phyloP scores from a whole-genome alignment of 2,888 invertebrate species.

The Erebia ligea region DNA sequence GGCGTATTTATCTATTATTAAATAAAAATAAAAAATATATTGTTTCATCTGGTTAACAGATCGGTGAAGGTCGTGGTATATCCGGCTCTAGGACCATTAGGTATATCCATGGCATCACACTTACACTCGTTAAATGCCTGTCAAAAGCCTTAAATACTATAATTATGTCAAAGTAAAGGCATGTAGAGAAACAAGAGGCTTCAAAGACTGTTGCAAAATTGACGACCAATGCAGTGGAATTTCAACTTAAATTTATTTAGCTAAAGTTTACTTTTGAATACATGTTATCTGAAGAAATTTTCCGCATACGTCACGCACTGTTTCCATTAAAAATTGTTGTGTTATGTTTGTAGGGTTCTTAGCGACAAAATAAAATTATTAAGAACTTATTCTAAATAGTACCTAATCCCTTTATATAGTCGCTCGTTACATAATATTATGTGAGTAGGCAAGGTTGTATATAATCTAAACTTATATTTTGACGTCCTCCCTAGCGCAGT shows the following conservation, averaged over 20 bases:
- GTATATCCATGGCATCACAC: slow-evolving; percentile 17
- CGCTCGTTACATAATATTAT: too few relatives aligned
- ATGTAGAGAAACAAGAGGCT: slow-evolving; percentile 46
- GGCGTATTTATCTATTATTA: too few relatives aligned
- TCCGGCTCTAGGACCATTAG: too few relatives aligned
- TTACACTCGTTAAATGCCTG: slow-evolving; percentile 9
- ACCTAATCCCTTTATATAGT: neutral
- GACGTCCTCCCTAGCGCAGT: too few relatives aligned
- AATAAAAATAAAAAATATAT: too few relatives aligned
- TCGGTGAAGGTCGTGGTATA: too few relatives aligned
- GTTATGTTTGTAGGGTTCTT: slow-evolving; percentile 44
- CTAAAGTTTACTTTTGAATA: slow-evolving; percentile 43
- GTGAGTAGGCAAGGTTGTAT: too few relatives aligned
- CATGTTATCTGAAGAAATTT: slow-evolving; percentile 42
- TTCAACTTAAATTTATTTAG: slow-evolving; percentile 36
- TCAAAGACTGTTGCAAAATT: slow-evolving; percentile 40
- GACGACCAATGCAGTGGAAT: slow-evolving; percentile 31
- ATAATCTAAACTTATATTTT: too few relatives aligned
- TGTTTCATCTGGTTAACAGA: too few relatives aligned
- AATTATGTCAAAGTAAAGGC: slow-evolving; percentile 50
- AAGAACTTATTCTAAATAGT: neutral
- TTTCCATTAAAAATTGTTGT: slow-evolving; percentile 68
- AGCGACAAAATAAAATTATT: slow-evolving; percentile 2
- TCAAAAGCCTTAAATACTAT: slow-evolving; percentile 47
- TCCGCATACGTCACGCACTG: slow-evolving; percentile 63